These are phyloP conservation scores for Allophyes oxyacanthae DNA, from an alignment of 2,888 invertebrate species.

Conservation along the genomic window DNA sequence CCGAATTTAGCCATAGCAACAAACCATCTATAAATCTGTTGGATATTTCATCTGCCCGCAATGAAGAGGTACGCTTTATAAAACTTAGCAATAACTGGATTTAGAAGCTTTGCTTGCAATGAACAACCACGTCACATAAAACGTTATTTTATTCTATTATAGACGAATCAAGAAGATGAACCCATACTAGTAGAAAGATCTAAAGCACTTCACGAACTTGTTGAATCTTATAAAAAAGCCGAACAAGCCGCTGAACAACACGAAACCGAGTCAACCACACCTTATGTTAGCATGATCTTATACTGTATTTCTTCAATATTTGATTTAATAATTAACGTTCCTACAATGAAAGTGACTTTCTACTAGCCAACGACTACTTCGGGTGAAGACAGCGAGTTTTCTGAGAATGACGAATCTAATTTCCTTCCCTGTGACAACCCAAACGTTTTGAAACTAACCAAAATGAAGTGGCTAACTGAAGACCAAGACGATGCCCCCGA, in stretches of 20 bases:
- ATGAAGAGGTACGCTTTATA: conserved; percentile 57
- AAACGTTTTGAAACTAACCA: conserved; percentile 77
- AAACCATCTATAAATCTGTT: conserved; percentile 13
- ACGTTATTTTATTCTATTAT: conserved; percentile 18
- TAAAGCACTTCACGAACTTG: conserved; percentile 77
- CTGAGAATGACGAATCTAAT: conserved; percentile 54
- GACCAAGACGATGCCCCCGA: conserved; percentile 67
- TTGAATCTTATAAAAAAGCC: conserved; percentile 63
- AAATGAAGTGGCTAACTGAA: conserved; percentile 84
- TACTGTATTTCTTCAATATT: conserved; percentile 24
- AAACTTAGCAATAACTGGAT: background rate
- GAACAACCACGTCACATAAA: background rate
- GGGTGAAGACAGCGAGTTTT: conserved; percentile 58
- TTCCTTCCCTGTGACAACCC: conserved; percentile 61
- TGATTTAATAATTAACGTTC: conserved; percentile 19
- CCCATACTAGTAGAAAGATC: conserved; percentile 77
- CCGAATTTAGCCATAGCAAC: conserved; percentile 36
- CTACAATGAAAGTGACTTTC: conserved; percentile 38
- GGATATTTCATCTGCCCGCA: conserved; percentile 47
- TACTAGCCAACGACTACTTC: conserved; percentile 60
- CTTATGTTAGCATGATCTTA: conserved; percentile 55
- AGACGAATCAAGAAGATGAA: conserved; percentile 62
- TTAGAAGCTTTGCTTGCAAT: background rate
- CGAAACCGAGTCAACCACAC: conserved; percentile 48
- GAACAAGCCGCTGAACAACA: conserved; percentile 41